phyloP scores from a whole-genome alignment of 1,140 invertebrate species.

The Drosophila nannoptera region DNA sequence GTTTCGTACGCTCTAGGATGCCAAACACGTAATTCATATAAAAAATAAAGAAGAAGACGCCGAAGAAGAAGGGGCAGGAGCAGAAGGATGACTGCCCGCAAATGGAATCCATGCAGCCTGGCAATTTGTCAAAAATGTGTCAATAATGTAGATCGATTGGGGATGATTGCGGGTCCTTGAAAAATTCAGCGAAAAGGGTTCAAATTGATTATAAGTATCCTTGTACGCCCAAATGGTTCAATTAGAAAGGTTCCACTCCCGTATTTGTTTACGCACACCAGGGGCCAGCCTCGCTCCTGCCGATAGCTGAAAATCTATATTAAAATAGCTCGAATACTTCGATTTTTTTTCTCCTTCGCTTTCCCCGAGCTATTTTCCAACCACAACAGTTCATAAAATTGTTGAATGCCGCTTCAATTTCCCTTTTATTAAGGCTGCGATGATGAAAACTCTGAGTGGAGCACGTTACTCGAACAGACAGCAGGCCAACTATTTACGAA shows the following conservation, averaged over 20 bases:
- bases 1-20: slow-evolving; percentile 43
- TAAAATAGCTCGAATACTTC: slow-evolving; percentile 2
- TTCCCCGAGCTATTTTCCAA: not conserved
- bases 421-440: no score
- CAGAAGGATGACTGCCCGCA: slow-evolving; percentile 48
- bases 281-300: not conserved
- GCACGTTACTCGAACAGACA: no score
- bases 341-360: not conserved
- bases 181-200: slow-evolving; percentile 60
- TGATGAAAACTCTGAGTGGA: no score
- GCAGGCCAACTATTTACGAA: no score
- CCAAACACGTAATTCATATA: slow-evolving; percentile 62
- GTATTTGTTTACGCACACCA: slow-evolving; percentile 7
- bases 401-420: no score
- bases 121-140: slow-evolving; percentile 77
- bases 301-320: slow-evolving; percentile 1
- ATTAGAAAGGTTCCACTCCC: not conserved
- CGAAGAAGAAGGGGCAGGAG: slow-evolving; percentile 24
- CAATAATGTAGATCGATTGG: slow-evolving; percentile 74
- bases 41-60: slow-evolving; percentile 28
- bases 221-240: slow-evolving; percentile 17
- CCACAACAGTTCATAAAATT: not conserved
- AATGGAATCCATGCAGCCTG: slow-evolving; percentile 41
- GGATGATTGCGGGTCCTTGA: slow-evolving; percentile 37
- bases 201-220: slow-evolving; percentile 42